Percentiles rank a stretch among this genome's conserved stretches.
Evolutionary conservation across 2,113 vertebrate species (phyloP).

Genomic region (Vulpes lagopus): DNA sequence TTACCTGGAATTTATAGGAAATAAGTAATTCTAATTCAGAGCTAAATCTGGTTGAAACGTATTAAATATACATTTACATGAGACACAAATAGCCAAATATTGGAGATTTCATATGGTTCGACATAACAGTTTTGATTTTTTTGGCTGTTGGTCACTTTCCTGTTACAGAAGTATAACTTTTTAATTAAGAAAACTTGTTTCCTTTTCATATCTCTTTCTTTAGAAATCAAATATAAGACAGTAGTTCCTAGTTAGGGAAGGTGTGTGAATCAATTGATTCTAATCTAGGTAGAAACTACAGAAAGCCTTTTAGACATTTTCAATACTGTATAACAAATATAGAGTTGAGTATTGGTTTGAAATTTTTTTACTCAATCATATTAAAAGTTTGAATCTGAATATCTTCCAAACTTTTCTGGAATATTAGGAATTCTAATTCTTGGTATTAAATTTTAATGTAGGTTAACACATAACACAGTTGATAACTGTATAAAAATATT

Average conservation of each 20-base stretch:
- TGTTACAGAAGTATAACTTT: not conserved
- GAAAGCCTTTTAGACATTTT: not conserved
- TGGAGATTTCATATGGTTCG: not conserved
- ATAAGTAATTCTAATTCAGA: slow-evolving; percentile 10
- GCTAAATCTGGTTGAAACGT: not conserved
- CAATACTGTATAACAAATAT: not conserved
- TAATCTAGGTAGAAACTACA: not conserved
- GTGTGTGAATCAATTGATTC: not conserved
- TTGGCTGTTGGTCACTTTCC: not conserved
- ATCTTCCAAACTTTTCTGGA: not conserved
- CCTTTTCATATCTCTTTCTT: not conserved
- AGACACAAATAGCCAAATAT: slow-evolving; percentile 35
- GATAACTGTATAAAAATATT: not conserved
- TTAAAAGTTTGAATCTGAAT: slow-evolving; percentile 11
- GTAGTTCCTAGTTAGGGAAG: not conserved
- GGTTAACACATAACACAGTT: not conserved
- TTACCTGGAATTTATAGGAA: not conserved
- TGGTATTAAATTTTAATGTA: not conserved
- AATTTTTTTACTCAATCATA: not conserved
- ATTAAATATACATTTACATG: not conserved
- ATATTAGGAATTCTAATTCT: not conserved
- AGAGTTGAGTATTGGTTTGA: not conserved
- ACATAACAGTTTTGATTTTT: not conserved
- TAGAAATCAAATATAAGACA: slow-evolving; percentile 27
- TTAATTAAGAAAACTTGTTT: not conserved